These are phyloP conservation scores for Albula glossodonta DNA, from an alignment of 2,113 vertebrate genomes.

Conservation along the genomic window DNA sequence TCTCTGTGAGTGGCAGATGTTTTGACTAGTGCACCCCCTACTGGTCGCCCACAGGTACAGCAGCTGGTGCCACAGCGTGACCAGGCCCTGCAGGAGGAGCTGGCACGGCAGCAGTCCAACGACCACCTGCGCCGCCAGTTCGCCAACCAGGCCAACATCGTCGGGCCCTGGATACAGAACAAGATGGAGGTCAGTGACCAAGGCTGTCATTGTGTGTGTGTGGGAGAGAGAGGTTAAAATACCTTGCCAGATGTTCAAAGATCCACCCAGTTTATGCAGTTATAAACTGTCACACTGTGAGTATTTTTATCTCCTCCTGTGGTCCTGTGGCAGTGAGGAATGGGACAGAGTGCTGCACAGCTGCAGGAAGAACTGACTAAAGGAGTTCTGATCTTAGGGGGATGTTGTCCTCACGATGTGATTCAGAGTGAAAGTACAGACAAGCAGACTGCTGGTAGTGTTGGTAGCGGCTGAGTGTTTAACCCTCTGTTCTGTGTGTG, in stretches of 20 bases:
- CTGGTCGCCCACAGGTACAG: conserved; percentile 72
- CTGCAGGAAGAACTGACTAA: too few species aligned
- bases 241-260: too few species aligned
- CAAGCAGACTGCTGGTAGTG: too few species aligned
- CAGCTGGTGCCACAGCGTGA: conserved; percentile 88
- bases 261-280: too few species aligned
- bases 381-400: too few species aligned
- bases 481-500: too few species aligned
- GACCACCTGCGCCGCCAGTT: conserved; percentile 85
- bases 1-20: background rate
- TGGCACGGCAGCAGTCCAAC: conserved; percentile 85
- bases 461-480: too few species aligned
- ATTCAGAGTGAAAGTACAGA: too few species aligned
- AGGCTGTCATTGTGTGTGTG: background rate
- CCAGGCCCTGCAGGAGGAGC: conserved; percentile 82
- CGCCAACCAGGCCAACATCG: conserved; percentile 84
- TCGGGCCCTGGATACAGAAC: conserved; percentile 93
- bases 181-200: conserved; percentile 86
- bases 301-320: background rate
- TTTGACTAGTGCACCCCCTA: background rate
- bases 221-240: too few species aligned
- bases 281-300: background rate
- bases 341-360: too few species aligned
- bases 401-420: too few species aligned
- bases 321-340: background rate